phyloP scores from a whole-genome alignment of 2,113 vertebrate species.

The Reinhardtius hippoglossoides region DNA sequence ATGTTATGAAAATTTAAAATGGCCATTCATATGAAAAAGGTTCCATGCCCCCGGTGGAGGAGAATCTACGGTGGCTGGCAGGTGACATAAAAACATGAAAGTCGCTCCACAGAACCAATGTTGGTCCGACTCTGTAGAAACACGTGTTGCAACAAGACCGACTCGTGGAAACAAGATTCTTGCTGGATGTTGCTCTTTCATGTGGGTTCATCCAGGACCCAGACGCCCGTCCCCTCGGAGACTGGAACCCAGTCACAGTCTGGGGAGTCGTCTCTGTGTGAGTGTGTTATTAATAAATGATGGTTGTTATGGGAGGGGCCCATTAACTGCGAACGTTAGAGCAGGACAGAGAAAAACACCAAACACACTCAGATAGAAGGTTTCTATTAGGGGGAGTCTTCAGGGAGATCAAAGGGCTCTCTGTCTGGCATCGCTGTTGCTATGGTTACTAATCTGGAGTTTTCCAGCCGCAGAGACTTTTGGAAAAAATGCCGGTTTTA shows the following conservation, averaged over 20 bases:
- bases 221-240: background rate
- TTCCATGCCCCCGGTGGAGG: background rate
- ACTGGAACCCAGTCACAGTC: background rate
- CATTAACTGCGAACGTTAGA: background rate
- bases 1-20: background rate
- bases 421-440: background rate
- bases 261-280: constrained; percentile 3
- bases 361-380: background rate
- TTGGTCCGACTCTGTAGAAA: too few relatives aligned
- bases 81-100: too few relatives aligned
- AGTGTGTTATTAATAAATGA: constrained; percentile 16
- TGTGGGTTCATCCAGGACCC: background rate
- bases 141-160: too few relatives aligned
- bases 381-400: background rate
- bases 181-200: background rate
- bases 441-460: background rate
- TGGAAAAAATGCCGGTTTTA: too few relatives aligned
- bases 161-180: too few relatives aligned
- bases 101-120: too few relatives aligned
- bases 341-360: background rate
- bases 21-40: background rate
- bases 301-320: constrained; percentile 1
- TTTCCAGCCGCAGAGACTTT: background rate
- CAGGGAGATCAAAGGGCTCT: background rate
- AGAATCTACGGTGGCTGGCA: background rate